These are phyloP conservation scores for Peribatodes rhomboidaria DNA, from an alignment of 2,888 invertebrate genomes.

Conservation along the genomic window DNA sequence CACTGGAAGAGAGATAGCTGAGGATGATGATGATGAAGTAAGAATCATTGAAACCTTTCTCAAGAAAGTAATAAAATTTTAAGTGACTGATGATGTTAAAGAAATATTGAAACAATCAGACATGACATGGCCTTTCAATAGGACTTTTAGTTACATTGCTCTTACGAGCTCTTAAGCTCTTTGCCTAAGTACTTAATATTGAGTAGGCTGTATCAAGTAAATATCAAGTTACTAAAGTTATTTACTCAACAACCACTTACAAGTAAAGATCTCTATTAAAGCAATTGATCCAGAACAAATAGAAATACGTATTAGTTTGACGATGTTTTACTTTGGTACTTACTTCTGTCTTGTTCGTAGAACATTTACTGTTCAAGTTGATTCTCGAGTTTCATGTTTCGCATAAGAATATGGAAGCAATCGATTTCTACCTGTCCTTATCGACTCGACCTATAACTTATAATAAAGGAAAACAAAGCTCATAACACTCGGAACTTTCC, in stretches of 20 bases:
- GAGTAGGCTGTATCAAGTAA: not conserved
- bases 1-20: too few relatives aligned
- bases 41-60: too few relatives aligned
- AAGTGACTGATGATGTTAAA: too few relatives aligned
- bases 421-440: not conserved
- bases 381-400: not conserved
- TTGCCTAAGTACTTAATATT: too few relatives aligned
- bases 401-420: not conserved
- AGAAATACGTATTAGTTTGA: not conserved
- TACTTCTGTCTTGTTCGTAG: not conserved
- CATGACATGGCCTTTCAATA: too few relatives aligned
- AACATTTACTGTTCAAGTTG: not conserved
- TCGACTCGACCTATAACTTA: not conserved
- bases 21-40: too few relatives aligned
- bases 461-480: not conserved
- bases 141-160: too few relatives aligned
- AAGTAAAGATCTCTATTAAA: constrained; percentile 2
- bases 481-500: not conserved
- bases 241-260: constrained; percentile 12
- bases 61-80: too few relatives aligned
- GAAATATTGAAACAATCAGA: too few relatives aligned
- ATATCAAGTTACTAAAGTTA: constrained; percentile 8
- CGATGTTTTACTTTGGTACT: not conserved
- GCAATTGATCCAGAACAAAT: constrained; percentile 10
- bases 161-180: too few relatives aligned